Conservation (phyloP, 2,888 invertebrate genomes). For the Stomorhina lunata region DNA sequence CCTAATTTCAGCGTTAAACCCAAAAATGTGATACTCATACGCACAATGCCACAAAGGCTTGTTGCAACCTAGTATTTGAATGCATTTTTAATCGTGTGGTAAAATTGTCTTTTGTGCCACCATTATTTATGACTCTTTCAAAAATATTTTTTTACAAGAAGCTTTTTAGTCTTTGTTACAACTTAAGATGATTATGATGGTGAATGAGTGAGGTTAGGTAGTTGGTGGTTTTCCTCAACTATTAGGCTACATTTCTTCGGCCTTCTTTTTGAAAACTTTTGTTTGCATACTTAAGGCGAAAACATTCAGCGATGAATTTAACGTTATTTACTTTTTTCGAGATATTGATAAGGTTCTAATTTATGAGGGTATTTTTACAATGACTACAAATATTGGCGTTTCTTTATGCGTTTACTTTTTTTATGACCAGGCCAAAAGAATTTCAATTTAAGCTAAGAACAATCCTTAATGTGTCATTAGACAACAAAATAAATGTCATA, state of each 20-base stretch:
- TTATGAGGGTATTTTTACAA: conserved; percentile 60
- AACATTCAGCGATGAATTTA: conserved; percentile 49
- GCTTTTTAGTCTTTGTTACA: conserved; percentile 43
- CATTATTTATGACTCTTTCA: conserved; percentile 64
- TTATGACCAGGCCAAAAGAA: conserved; percentile 2
- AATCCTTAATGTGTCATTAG: conserved; percentile 59
- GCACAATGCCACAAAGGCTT: conserved; percentile 20
- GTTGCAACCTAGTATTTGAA: conserved; percentile 32
- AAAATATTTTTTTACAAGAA: conserved; percentile 57
- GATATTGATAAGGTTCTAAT: conserved; percentile 63
- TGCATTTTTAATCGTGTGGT: conserved; percentile 64
- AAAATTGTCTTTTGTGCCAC: conserved; percentile 58
- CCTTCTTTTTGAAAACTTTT: conserved; percentile 8
- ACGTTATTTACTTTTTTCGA: conserved; percentile 52
- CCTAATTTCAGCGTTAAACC: too few relatives aligned
- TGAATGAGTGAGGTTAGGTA: conserved; percentile 29
- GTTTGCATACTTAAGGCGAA: not conserved
- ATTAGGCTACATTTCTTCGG: conserved; percentile 38
- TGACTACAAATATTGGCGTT: conserved; percentile 50
- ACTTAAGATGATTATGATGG: conserved; percentile 22
- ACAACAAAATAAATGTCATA: conserved; percentile 62
- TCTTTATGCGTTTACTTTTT: not conserved
- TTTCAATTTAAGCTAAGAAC: conserved; percentile 28
- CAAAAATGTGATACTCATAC: too few relatives aligned
- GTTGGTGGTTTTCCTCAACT: conserved; percentile 56